Evolutionary conservation across 2,113 vertebrate genomes (phyloP), one percentile per base, ranked within the genome.

Genomic region (Bubo scandiacus): DNA sequence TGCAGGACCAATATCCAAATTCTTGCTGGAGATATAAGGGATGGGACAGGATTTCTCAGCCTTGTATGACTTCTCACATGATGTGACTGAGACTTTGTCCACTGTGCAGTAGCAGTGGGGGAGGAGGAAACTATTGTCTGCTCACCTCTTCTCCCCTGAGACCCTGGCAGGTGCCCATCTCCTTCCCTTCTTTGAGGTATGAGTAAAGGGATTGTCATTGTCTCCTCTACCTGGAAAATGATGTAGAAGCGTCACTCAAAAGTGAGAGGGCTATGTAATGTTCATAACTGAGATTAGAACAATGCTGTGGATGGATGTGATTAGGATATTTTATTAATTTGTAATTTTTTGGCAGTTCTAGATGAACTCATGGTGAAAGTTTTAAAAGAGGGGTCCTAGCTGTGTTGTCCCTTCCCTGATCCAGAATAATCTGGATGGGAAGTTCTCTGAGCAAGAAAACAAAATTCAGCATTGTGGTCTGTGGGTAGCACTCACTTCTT

Each of bases 11-110:
- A 47, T 16, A 71, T 5, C 4, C 6, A 70, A 34, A 49, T 23
- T 70, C 1, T 57, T 5, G 1, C 17, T 40, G 23, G 15, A 80
- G 4, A 23, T 36, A 30, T 0, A 55, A 8, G 5, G 4, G 2
- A 42, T n/a, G 4, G 10, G 6, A 30, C 4, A 61, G 2, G 6
- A 80, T 47, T 92, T 88, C 49, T 77, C 16, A 80, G 3, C 29
- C 45, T 47, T 81, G 61, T 40, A 81, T 47, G 14, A 42, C 3
- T 82, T 75, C 17, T 25, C 6, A 47, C 5, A 55, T 30, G 26
- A 40, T 8, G 22, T 30, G 6, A 8, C 40, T 26, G 12, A 55
- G 27, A 61, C 25, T 70, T 52, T 12, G 7, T n/a, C 17, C 30
- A n/a, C 5, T 47, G 2, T 57, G 5, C 16, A 23, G 38, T 66